Evolutionary conservation across 2,797 vertebrate genomes (phyloP), one percentile per base, ranked within the genome.

Genomic region (Graptemys geographica): DNA sequence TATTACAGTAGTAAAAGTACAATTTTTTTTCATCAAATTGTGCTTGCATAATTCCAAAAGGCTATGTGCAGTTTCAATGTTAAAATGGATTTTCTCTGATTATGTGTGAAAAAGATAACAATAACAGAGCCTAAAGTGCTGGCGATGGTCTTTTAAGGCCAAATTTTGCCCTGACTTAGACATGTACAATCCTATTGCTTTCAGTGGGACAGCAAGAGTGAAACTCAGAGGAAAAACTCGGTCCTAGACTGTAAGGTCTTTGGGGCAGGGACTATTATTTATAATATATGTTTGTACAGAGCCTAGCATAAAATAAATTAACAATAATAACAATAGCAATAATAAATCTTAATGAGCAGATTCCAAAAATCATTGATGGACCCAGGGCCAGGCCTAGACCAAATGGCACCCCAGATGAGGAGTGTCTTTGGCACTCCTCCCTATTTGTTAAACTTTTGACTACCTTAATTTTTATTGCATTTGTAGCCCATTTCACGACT

Each of bases 1-100:
- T 16, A 52, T 11, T 85, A 74, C 78, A 95, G n/a, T 92, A 95
- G 13, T 33, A 84, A 1, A 21, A 33, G 4, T 55, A 55, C 9
- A 55, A 4, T 59, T 59, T 91, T 96, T 96, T 95, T 87, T 55
- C 74, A 91, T 96, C 85, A 53, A 94, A 89, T 84, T 74, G 41
- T 86, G 91, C 59, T 69, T 1, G 1, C n/a, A 44, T 85, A 87
- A 72, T 31, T 93, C 76, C 21, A 37, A 88, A 94, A 90, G 41
- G 83, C 65, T 55, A 88, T 51, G 59, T 4, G 9, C 8, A 59
- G 82, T 87, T 90, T 94, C 78, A 93, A 57, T 94, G 94, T 89
- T 78, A 94, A 88, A 4, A 47, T 41, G 23, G 2, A 15, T 0
- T 2, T 52, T 47, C 72, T 80, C 55, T 4, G 11, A 21, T 81